phyloP scores from a whole-genome alignment of 2,797 vertebrate genomes.

The Tapera naevia region DNA sequence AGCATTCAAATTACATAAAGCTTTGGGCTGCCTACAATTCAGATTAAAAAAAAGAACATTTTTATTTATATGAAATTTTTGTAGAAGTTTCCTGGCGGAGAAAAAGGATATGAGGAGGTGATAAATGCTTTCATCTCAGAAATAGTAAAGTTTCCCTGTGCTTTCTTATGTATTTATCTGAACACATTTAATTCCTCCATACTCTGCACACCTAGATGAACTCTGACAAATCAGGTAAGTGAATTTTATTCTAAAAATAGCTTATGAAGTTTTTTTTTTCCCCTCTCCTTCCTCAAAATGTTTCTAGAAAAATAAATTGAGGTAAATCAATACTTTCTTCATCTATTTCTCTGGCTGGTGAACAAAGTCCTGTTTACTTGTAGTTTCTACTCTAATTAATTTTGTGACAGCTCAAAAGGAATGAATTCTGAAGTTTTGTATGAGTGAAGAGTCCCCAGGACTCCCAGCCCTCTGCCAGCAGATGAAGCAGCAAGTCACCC shows the following conservation, averaged over 20 bases:
- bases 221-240: neutral
- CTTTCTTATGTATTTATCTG: neutral
- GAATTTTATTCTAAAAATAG: neutral
- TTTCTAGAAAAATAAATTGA: neutral
- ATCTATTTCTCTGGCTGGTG: neutral
- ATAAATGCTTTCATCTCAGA: neutral
- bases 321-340: neutral
- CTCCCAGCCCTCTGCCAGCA: neutral
- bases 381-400: neutral
- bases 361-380: neutral
- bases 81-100: neutral
- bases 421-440: neutral
- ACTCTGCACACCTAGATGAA: neutral
- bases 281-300: neutral
- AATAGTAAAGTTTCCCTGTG: rapidly evolving
- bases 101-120: neutral
- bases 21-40: neutral
- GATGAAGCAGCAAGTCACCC: neutral
- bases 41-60: neutral
- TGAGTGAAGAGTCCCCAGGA: neutral
- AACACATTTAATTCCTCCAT: neutral
- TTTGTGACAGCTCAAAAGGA: neutral
- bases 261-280: neutral
- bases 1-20: neutral
- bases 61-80: neutral